Conservation (phyloP, 2,113 vertebrate genomes). For the Osmerus eperlanus region DNA sequence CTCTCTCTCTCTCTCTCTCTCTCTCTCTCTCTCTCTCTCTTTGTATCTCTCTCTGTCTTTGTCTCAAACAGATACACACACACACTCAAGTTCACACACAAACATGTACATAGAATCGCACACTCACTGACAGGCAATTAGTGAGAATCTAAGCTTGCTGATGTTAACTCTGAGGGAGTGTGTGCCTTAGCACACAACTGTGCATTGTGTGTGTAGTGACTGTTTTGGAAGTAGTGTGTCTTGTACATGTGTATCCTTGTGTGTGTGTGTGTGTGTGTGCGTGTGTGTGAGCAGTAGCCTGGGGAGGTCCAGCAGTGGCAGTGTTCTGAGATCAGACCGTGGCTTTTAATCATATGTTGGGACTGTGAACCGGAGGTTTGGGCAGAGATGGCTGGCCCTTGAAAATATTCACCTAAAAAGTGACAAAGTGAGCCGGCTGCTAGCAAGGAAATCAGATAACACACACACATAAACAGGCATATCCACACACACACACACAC, state of each 20-base stretch:
- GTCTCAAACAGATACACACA: no score
- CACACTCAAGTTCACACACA: background rate
- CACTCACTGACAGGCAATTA: background rate
- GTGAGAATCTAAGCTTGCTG: background rate
- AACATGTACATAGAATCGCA: slow-evolving; percentile 6
- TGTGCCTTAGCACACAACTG: background rate
- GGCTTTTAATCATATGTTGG: slow-evolving; percentile 7
- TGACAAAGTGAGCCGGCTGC: slow-evolving; percentile 25
- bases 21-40: background rate
- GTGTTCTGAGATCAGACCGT: slow-evolving; percentile 12
- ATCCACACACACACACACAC: no score
- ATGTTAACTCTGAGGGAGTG: background rate
- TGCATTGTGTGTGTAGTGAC: background rate
- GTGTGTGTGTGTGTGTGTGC: background rate
- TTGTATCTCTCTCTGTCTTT: background rate
- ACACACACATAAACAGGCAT: background rate
- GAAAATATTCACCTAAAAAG: slow-evolving; percentile 26
- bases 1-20: background rate
- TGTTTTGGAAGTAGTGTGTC: slow-evolving; percentile 8
- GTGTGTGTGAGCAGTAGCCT: background rate
- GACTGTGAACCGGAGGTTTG: background rate
- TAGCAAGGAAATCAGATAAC: slow-evolving; percentile 18
- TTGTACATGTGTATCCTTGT: background rate
- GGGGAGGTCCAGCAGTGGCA: background rate
- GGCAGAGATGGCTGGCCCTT: slow-evolving; percentile 8